Evolutionary conservation across 2,888 invertebrate species (phyloP).

Genomic region (Lingula anatina): DNA sequence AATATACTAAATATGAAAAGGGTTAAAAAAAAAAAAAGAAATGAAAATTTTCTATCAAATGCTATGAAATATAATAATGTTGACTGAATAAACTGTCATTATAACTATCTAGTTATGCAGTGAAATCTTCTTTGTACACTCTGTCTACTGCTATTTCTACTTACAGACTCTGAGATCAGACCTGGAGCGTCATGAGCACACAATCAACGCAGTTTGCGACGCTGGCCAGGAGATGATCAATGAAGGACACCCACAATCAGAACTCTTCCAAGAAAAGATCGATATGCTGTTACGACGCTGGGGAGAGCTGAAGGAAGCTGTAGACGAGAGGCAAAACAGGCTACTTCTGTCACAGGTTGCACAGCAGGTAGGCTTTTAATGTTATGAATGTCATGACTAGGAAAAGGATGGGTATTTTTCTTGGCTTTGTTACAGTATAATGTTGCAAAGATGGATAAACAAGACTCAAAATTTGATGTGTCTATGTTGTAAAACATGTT

Average conservation of each 20-base stretch:
- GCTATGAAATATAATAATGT: too few species aligned
- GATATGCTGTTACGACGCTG: constrained; percentile 85
- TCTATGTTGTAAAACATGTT: too few species aligned
- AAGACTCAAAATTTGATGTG: too few species aligned
- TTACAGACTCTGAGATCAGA: constrained; percentile 82
- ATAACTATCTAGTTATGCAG: too few species aligned
- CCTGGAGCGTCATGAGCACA: constrained; percentile 96
- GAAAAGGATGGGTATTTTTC: neutral
- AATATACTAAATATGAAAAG: too few species aligned
- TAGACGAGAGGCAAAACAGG: constrained; percentile 82
- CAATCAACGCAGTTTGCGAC: constrained; percentile 80
- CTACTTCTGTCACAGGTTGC: constrained; percentile 84
- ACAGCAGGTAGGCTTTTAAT: constrained; percentile 63
- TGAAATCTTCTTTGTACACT: too few species aligned
- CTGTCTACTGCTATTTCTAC: neutral
- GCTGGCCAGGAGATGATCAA: constrained; percentile 94
- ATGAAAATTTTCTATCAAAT: too few species aligned
- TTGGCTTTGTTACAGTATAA: too few species aligned
- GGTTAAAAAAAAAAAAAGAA: too few species aligned
- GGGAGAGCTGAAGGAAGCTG: constrained; percentile 92
- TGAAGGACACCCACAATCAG: constrained; percentile 88
- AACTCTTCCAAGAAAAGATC: constrained; percentile 82
- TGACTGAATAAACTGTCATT: too few species aligned
- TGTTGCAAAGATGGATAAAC: too few species aligned
- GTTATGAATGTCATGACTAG: neutral